A percentile compares a stretch with the other conserved stretches of the same genome.
These are phyloP conservation scores for Rhorus exstirpatorius DNA, from an alignment of 2,888 invertebrate species.

Conservation along the genomic window DNA sequence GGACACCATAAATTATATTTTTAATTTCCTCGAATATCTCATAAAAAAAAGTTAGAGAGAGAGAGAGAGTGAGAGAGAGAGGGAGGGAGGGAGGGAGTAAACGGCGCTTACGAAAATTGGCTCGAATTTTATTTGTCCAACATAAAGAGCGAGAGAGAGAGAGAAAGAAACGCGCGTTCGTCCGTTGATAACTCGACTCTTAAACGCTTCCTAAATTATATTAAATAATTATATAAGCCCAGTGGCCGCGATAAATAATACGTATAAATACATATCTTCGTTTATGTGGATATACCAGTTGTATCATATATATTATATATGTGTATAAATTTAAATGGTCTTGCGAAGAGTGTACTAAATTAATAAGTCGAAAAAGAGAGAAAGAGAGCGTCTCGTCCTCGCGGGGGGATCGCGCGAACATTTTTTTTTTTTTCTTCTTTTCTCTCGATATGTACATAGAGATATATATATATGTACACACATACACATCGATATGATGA, in stretches of 20 bases:
- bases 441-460: slow-evolving; percentile 31
- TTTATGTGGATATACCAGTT: slow-evolving; percentile 8
- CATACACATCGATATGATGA: slow-evolving; percentile 57
- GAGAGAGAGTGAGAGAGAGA: slow-evolving; percentile 9
- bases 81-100: slow-evolving; percentile 9
- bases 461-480: slow-evolving; percentile 1
- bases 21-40: slow-evolving; percentile 82
- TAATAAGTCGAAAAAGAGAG: slow-evolving; percentile 43
- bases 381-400: slow-evolving; percentile 10
- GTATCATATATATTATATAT: slow-evolving; percentile 4
- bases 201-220: slow-evolving; percentile 66
- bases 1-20: slow-evolving; percentile 82
- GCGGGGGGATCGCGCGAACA: slow-evolving; percentile 19
- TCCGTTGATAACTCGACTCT: slow-evolving; percentile 57
- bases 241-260: slow-evolving; percentile 64
- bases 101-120: slow-evolving; percentile 57
- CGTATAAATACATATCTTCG: slow-evolving; percentile 20
- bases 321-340: slow-evolving; percentile 57
- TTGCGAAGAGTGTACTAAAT: slow-evolving; percentile 46
- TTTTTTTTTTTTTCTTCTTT: slow-evolving; percentile 21
- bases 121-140: slow-evolving; percentile 58
- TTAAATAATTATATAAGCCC: slow-evolving; percentile 65
- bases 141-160: slow-evolving; percentile 21
- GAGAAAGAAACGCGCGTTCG: slow-evolving; percentile 1
- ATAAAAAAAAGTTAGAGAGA: slow-evolving; percentile 74